Conservation (phyloP, 2,113 vertebrate genomes). For the Nematolebias whitei region DNA sequence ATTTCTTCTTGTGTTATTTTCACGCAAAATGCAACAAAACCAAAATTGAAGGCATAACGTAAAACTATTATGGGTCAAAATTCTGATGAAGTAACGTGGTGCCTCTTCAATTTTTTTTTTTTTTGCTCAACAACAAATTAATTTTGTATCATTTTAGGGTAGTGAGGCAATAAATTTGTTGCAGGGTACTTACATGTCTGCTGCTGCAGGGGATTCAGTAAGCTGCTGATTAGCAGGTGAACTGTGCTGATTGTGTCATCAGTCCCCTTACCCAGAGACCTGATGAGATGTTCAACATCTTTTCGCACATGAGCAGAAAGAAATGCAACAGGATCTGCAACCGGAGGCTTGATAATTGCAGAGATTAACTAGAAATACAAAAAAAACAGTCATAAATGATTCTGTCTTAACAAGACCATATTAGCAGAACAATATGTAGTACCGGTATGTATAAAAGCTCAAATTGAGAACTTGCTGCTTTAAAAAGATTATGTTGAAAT, state of each 20-base stretch:
- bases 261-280: slow-evolving; percentile 82
- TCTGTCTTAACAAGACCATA: background rate
- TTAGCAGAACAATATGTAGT: background rate
- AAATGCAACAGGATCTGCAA: slow-evolving; percentile 72
- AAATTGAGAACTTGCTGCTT: too few species aligned
- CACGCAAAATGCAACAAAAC: background rate
- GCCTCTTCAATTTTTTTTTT: too few species aligned
- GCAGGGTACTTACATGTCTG: slow-evolving; percentile 78
- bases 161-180: background rate
- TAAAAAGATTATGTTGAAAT: background rate
- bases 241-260: slow-evolving; percentile 82
- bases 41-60: background rate
- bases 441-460: too few species aligned
- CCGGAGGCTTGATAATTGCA: slow-evolving; percentile 82
- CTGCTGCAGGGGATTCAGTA: slow-evolving; percentile 66
- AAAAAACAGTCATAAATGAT: background rate
- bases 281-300: slow-evolving; percentile 84
- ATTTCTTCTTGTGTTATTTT: background rate
- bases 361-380: slow-evolving; percentile 69
- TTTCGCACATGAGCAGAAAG: slow-evolving; percentile 82
- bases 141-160: background rate
- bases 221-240: slow-evolving; percentile 82
- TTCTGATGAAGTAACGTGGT: too few species aligned
- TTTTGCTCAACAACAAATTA: background rate
- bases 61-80: too few species aligned